A percentile compares a stretch with the other conserved stretches of the same genome.
Conservation (phyloP, 2,888 invertebrate genomes). For the Hirudinaria manillensis region DNA sequence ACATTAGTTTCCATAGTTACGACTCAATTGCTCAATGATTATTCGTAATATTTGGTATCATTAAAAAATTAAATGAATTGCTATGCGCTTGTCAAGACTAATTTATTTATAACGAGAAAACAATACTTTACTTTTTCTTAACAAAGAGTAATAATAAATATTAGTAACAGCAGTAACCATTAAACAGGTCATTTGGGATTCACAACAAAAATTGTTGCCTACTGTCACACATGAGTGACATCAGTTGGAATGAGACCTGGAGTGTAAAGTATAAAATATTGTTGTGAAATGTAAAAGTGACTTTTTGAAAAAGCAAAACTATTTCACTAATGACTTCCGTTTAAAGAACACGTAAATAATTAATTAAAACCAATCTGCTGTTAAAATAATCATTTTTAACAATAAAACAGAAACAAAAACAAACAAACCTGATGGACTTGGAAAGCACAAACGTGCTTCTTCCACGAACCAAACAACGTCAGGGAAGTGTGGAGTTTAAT, state of each 20-base stretch:
- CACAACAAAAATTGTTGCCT: background rate
- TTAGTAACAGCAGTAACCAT: background rate
- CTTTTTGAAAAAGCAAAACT: background rate
- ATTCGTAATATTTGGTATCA: too few relatives aligned
- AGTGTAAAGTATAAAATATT: background rate
- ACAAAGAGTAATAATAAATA: background rate
- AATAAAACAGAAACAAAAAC: too few relatives aligned
- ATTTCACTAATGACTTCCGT: too few relatives aligned
- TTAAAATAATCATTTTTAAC: too few relatives aligned
- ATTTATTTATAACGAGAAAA: background rate
- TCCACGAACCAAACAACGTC: background rate
- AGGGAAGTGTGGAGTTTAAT: background rate
- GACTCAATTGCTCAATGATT: too few relatives aligned
- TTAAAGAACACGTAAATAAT: too few relatives aligned
- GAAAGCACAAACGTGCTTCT: background rate
- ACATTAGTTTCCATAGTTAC: too few relatives aligned
- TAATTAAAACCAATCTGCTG: too few relatives aligned
- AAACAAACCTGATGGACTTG: background rate
- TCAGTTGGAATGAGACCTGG: constrained; percentile 9
- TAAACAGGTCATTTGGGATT: too few relatives aligned
- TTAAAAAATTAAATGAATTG: background rate
- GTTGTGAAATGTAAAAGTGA: background rate
- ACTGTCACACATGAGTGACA: constrained; percentile 2
- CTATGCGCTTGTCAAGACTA: background rate
- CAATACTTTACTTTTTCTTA: background rate